phyloP scores from a whole-genome alignment of 2,113 vertebrate species.

The Sus scrofa region T2T-Sscrofa CM000812.6:114462001-114462500 shows the following conservation, averaged over 20 bases:
- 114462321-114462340: neutral
- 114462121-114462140: neutral
- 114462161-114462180: slow-evolving; percentile 4
- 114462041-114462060: neutral
- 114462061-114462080: neutral
- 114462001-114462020: neutral
- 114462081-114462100: neutral
- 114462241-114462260: neutral
- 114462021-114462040: neutral
- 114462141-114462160: neutral
- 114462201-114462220: neutral
- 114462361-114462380: neutral
- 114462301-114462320: neutral
- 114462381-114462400: neutral
- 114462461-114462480: neutral
- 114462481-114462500: neutral
- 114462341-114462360: neutral
- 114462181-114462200: neutral
- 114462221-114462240: neutral
- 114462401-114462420: neutral
- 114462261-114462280: neutral
- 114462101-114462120: neutral
- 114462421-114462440: neutral
- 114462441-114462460: neutral
- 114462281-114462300: neutral